Percentiles rank a stretch among this genome's conserved stretches.
phyloP scores from a whole-genome alignment of 2,113 vertebrate genomes.

The Cnemophilus loriae region DNA sequence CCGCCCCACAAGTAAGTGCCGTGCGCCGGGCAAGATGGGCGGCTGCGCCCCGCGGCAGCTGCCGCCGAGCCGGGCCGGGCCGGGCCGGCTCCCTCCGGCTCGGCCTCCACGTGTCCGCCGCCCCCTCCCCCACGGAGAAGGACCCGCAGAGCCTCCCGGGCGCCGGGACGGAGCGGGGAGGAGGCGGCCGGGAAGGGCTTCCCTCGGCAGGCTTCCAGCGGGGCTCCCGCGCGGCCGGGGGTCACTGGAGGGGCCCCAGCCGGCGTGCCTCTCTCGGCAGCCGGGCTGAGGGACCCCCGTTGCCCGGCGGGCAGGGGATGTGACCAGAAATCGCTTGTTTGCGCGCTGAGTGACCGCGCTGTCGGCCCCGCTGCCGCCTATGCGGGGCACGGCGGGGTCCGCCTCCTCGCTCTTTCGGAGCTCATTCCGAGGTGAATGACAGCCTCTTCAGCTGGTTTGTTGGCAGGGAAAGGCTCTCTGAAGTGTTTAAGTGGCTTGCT shows the following conservation, averaged over 20 bases:
- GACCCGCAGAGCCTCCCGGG: background rate
- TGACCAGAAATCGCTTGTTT: background rate
- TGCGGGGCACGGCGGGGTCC: background rate
- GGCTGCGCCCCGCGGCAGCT: background rate
- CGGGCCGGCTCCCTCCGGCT: background rate
- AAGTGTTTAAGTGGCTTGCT: background rate
- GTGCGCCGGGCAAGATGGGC: background rate
- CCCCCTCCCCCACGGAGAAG: background rate
- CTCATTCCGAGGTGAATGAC: background rate
- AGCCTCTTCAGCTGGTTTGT: background rate
- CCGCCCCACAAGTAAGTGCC: constrained; percentile 74
- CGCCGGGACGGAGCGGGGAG: background rate
- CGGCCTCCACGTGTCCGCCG: constrained; percentile 1
- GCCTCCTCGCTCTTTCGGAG: background rate
- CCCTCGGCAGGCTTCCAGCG: background rate
- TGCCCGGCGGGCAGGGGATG: background rate
- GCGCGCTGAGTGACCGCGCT: background rate
- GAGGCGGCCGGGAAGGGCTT: background rate
- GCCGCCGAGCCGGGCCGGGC: background rate
- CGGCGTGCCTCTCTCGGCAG: background rate
- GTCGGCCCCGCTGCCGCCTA: background rate
- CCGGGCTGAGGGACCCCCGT: background rate
- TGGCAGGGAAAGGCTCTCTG: background rate
- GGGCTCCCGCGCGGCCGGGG: background rate
- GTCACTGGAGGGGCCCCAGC: no score